Conservation (phyloP, 1,140 invertebrate genomes). For the Physella acuta region DNA sequence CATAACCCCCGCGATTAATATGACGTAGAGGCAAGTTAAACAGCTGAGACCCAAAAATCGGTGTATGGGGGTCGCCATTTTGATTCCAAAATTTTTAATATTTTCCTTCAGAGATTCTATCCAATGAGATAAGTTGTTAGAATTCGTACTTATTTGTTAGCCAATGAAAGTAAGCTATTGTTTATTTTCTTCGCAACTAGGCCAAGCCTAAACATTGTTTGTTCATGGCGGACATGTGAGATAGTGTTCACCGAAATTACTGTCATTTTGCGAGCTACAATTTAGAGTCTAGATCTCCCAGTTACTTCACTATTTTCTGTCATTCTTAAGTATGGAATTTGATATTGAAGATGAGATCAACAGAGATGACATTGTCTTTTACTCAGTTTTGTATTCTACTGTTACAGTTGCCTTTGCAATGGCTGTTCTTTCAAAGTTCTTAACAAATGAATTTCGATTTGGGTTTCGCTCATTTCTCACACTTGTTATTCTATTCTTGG, state of each 20-base stretch:
- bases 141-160: neutral
- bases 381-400: constrained; percentile 54
- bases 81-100: too few relatives aligned
- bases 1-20: constrained; percentile 14
- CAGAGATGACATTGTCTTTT: constrained; percentile 55
- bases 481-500: constrained; percentile 52
- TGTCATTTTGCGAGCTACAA: neutral
- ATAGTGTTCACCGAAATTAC: neutral
- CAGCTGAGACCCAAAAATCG: constrained; percentile 11
- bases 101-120: too few relatives aligned
- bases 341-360: constrained; percentile 39
- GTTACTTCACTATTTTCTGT: too few relatives aligned
- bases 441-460: constrained; percentile 57
- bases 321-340: constrained; percentile 41
- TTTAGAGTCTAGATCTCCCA: neutral
- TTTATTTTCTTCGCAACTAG: neutral
- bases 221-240: constrained; percentile 1
- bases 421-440: constrained; percentile 57
- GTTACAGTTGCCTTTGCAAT: constrained; percentile 56
- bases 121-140: constrained; percentile 3
- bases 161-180: constrained; percentile 4
- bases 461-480: constrained; percentile 55
- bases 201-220: constrained; percentile 12
- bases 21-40: constrained; percentile 13
- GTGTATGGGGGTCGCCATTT: constrained; percentile 9